A percentile compares a stretch with the other conserved stretches of the same genome.
Conservation (phyloP, 2,888 invertebrate genomes). For the Conchocele bisecta region DNA sequence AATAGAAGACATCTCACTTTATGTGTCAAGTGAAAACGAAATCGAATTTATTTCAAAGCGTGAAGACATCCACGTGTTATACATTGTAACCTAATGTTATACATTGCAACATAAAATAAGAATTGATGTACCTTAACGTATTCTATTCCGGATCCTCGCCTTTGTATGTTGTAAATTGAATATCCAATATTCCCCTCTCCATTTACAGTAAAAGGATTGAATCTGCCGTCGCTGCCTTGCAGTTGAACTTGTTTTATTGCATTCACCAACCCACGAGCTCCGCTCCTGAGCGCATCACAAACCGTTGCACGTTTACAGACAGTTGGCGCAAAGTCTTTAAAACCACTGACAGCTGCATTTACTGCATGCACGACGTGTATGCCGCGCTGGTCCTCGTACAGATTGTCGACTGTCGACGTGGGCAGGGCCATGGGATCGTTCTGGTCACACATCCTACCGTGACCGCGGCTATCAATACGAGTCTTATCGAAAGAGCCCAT, state of each 20-base stretch:
- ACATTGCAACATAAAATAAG: background rate
- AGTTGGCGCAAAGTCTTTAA: constrained; percentile 14
- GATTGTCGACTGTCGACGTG: constrained; percentile 16
- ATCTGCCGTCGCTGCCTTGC: background rate
- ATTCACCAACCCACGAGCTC: background rate
- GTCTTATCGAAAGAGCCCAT: constrained; percentile 60
- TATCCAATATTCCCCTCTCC: constrained; percentile 70
- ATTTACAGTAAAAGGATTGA: constrained; percentile 50
- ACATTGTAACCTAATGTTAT: no score
- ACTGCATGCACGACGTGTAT: constrained; percentile 69
- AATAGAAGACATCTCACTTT: no score
- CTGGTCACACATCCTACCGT: constrained; percentile 26
- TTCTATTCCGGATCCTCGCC: background rate
- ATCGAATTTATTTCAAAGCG: no score
- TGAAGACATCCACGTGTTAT: no score
- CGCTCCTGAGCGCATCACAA: background rate
- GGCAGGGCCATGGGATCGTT: constrained; percentile 7
- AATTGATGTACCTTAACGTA: constrained; percentile 51
- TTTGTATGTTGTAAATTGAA: constrained; percentile 68
- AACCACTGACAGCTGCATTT: constrained; percentile 58
- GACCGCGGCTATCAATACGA: constrained; percentile 1
- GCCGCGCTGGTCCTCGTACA: constrained; percentile 61
- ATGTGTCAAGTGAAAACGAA: no score
- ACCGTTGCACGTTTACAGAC: constrained; percentile 11
- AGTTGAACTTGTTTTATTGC: background rate